Evolutionary conservation across 2,113 vertebrate genomes (phyloP).

Genomic region (Choloepus hoffmanni): DNA sequence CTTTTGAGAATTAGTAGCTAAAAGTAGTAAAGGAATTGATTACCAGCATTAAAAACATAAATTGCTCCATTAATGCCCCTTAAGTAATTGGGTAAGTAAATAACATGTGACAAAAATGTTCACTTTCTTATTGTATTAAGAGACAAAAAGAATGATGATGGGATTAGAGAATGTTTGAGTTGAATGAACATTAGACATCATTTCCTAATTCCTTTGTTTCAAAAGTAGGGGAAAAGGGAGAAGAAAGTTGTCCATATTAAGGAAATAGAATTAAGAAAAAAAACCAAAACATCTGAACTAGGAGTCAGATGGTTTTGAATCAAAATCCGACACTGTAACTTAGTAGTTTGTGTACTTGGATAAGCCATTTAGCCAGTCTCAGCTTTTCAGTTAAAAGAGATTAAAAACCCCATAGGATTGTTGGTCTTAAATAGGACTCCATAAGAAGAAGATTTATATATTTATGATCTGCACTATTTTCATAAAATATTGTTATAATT

Average conservation of each 20-base stretch:
- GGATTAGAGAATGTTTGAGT: not conserved
- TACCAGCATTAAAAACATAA: not conserved
- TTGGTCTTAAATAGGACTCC: not conserved
- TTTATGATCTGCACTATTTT: not conserved
- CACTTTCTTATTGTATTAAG: not conserved
- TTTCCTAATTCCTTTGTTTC: not conserved
- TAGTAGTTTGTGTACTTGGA: not conserved
- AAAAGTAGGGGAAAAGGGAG: not conserved
- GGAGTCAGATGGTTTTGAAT: not conserved
- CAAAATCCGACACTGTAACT: not conserved
- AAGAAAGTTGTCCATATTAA: not conserved
- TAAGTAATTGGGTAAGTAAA: not conserved
- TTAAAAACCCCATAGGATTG: not conserved
- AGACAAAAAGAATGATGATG: not conserved
- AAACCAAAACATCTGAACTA: not conserved
- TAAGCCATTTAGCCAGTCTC: not conserved
- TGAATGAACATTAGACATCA: not conserved
- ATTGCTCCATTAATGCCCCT: not conserved
- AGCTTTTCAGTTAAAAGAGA: not conserved
- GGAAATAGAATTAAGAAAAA: not conserved
- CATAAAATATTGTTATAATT: not conserved
- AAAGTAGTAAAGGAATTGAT: not conserved
- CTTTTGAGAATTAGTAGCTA: slow-evolving; percentile 26
- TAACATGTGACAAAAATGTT: not conserved
- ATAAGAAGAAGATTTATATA: not conserved